Percentiles rank a stretch among this genome's conserved stretches.
phyloP scores from a whole-genome alignment of 2,797 vertebrate genomes.

The Myripristis murdjan region DNA sequence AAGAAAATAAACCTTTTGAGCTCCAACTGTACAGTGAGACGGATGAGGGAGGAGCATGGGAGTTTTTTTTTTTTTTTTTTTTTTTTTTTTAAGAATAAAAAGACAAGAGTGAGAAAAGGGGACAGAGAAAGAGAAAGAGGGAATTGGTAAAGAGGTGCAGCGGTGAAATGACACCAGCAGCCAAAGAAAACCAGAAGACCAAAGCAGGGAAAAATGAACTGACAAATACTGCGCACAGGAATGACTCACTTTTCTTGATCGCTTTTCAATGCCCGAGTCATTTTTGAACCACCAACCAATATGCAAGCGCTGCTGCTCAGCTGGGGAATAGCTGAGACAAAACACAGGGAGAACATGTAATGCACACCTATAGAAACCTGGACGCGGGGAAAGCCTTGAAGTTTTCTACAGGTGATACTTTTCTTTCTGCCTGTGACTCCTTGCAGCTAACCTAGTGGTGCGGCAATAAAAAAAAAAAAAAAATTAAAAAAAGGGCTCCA shows the following conservation, averaged over 20 bases:
- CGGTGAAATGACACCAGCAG: slow-evolving; percentile 66
- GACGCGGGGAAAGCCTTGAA: slow-evolving; percentile 50
- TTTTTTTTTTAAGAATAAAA: slow-evolving; percentile 18
- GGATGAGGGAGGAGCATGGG: slow-evolving; percentile 47
- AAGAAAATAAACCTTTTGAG: slow-evolving; percentile 81
- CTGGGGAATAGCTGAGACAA: slow-evolving; percentile 49
- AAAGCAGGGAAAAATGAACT: slow-evolving; percentile 68
- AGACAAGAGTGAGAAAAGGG: slow-evolving; percentile 16
- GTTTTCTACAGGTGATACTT: slow-evolving; percentile 73
- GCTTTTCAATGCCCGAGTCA: slow-evolving; percentile 69
- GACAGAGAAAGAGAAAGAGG: slow-evolving; percentile 19
- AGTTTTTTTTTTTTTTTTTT: slow-evolving; percentile 10
- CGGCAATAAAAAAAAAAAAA: slow-evolving; percentile 71
- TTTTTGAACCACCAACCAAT: slow-evolving; percentile 65
- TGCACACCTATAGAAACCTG: slow-evolving; percentile 51
- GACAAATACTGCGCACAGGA: slow-evolving; percentile 61
- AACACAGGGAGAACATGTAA: slow-evolving; percentile 39
- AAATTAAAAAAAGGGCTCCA: no score
- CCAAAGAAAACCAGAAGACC: slow-evolving; percentile 72
- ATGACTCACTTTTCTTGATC: slow-evolving; percentile 72
- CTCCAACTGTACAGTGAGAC: slow-evolving; percentile 54
- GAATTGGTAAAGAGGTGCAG: slow-evolving; percentile 46
- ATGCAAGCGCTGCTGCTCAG: slow-evolving; percentile 41
- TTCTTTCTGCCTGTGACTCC: slow-evolving; percentile 46
- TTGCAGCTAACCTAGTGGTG: slow-evolving; percentile 54